A percentile compares a stretch with the other conserved stretches of the same genome.
Conservation (phyloP, 2,113 vertebrate species). For the Tricholaema leucomelas region DNA sequence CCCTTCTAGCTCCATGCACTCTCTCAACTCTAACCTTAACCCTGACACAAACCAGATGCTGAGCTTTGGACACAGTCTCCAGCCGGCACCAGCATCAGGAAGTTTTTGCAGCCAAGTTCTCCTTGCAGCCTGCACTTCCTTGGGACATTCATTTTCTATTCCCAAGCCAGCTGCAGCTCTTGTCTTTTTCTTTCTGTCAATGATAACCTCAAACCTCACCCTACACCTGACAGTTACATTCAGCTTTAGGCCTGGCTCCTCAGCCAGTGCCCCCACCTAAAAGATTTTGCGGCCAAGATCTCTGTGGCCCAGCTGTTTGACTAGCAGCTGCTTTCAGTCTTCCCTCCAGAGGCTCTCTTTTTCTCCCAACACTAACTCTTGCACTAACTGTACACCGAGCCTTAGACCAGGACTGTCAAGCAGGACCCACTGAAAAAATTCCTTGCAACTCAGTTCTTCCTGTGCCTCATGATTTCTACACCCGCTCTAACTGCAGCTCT, state of each 20-base stretch:
- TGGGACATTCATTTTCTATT: not conserved
- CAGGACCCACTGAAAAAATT: not conserved
- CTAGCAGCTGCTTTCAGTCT: not conserved
- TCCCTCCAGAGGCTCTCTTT: not conserved
- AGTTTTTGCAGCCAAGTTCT: constrained; percentile 16
- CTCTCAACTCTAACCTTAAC: not conserved
- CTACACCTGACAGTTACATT: not conserved
- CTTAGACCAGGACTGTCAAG: not conserved
- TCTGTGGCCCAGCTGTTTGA: not conserved
- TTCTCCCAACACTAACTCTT: not conserved
- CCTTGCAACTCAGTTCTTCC: not conserved
- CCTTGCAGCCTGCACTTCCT: not conserved
- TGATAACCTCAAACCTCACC: not conserved
- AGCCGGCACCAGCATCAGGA: not conserved
- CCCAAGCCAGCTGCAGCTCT: not conserved
- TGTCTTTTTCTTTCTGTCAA: not conserved
- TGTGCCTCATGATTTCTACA: not conserved
- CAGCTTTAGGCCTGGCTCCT: not conserved
- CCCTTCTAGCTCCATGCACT: not conserved
- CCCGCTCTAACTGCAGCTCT: not conserved
- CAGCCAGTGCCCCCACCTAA: not conserved
- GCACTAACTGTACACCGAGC: not conserved
- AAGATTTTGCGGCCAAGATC: not conserved
- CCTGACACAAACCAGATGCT: not conserved
- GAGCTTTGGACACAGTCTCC: not conserved